Base-by-base conservation (phyloP, 2,113 vertebrate genomes). In the Mormyrus lacerda region DNA sequence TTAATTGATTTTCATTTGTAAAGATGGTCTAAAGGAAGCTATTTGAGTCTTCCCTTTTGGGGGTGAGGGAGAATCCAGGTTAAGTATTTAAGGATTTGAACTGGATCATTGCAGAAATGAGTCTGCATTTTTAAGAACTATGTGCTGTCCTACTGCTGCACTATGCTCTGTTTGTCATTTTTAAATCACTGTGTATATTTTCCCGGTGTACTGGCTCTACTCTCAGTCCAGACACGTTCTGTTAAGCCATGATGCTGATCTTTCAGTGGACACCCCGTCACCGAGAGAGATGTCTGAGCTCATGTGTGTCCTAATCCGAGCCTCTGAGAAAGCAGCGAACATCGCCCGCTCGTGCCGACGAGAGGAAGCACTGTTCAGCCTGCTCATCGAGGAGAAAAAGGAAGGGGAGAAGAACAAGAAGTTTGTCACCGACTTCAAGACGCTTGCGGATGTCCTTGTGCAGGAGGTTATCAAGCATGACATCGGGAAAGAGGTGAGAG, bases 401-500 rank as follows among this genome's bases (percentile, higher is more conserved):
- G 90, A 89, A 21, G 89, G 45, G 0, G 90, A 91, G 79, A 91
- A 91, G 69, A 92, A 89, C 53, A 92, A 91, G 76, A 91, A 89
- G 85, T 90, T 92, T 82, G 88, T 92, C 24, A 91, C 90, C 3
- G 92, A 92, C 87, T 92, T 92, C 85, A 92, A 92, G 87, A 92
- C 92, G 6, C 91, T 92, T 13, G 91, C 92, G 24, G 92, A 92
- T 45, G 91, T 92, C 42, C 90, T 92, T 3, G 89, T 92, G 10
- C 91, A 92, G 87, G 91, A 92, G 55, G 91, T 90, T 73, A 92
- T 92, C 65, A 92, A 92, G 79, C 92, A 92, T 79, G 91, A 92
- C 73, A 89, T 92, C 21, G 91, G 91, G 39, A 90, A 90, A n/a
- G 48, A 92, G 88, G 91, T 92, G 58, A 53, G 69, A 42, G 10